Percentiles rank a stretch among this genome's conserved stretches.
phyloP scores from a whole-genome alignment of 1,140 invertebrate genomes.

The Limonius californicus region DNA sequence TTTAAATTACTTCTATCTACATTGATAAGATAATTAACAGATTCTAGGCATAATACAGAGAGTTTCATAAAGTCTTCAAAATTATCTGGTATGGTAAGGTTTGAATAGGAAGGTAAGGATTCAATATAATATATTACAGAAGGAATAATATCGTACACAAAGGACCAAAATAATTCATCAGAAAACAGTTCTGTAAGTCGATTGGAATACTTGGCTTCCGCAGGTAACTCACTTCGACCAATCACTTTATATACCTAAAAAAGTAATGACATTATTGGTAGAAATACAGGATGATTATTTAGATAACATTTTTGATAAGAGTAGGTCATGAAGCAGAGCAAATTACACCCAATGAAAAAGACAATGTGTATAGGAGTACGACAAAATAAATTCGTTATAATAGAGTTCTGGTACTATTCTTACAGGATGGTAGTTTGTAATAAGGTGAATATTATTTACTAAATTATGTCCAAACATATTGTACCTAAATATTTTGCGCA shows the following conservation, averaged over 20 bases:
- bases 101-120: constrained; percentile 39
- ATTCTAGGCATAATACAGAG: constrained; percentile 58
- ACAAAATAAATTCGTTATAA: too few relatives aligned
- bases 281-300: neutral
- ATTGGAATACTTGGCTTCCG: constrained; percentile 51
- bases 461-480: too few relatives aligned
- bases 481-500: too few relatives aligned
- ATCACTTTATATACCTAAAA: constrained; percentile 27
- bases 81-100: constrained; percentile 49
- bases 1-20: constrained; percentile 23
- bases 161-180: constrained; percentile 51
- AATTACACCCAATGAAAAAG: too few relatives aligned
- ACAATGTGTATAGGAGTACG: too few relatives aligned
- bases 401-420: too few relatives aligned
- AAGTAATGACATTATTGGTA: too few relatives aligned
- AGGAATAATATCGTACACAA: constrained; percentile 54
- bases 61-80: constrained; percentile 58
- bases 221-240: constrained; percentile 31
- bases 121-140: constrained; percentile 52
- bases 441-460: too few relatives aligned
- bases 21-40: constrained; percentile 46
- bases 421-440: too few relatives aligned
- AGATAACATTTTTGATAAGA: too few relatives aligned
- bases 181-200: constrained; percentile 54
- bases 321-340: too few relatives aligned